These are phyloP conservation scores for Actenoides lindsayi DNA, from an alignment of 2,113 vertebrate species.

Conservation along the genomic window DNA sequence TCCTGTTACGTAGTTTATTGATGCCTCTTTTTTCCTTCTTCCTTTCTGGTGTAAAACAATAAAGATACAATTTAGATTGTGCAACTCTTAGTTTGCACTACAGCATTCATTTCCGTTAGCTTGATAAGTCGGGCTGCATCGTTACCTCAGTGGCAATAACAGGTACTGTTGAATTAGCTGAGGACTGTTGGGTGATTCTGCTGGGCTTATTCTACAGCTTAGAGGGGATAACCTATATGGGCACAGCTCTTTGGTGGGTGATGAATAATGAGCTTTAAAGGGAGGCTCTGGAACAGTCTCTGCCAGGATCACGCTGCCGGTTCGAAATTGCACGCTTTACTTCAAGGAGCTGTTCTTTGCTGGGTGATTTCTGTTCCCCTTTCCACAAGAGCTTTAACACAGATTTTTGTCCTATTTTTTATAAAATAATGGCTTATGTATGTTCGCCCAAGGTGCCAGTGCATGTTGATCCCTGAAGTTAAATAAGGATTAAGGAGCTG, in stretches of 20 bases:
- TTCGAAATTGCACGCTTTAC: background rate
- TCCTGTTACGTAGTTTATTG: background rate
- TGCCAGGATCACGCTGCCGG: background rate
- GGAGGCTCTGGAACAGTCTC: background rate
- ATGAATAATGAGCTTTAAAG: background rate
- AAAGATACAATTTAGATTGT: background rate
- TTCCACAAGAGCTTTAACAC: background rate
- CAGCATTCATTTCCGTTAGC: background rate
- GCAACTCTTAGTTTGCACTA: background rate
- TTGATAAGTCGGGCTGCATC: background rate
- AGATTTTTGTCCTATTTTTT: background rate
- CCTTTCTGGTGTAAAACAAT: background rate
- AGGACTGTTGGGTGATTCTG: background rate
- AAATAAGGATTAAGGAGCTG: slow-evolving; percentile 23
- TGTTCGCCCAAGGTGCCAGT: background rate
- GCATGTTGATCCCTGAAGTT: background rate
- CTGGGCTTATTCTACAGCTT: background rate
- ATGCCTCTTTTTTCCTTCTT: background rate
- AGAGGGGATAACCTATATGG: background rate
- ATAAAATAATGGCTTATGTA: background rate
- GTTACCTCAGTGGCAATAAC: background rate
- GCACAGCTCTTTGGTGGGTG: background rate
- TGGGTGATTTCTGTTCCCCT: background rate
- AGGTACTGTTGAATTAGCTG: background rate
- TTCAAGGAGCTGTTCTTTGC: background rate